Evolutionary conservation across 1,140 invertebrate genomes (phyloP), one percentile per base, ranked within the genome.

Genomic region (Hycleus phaleratus): DNA sequence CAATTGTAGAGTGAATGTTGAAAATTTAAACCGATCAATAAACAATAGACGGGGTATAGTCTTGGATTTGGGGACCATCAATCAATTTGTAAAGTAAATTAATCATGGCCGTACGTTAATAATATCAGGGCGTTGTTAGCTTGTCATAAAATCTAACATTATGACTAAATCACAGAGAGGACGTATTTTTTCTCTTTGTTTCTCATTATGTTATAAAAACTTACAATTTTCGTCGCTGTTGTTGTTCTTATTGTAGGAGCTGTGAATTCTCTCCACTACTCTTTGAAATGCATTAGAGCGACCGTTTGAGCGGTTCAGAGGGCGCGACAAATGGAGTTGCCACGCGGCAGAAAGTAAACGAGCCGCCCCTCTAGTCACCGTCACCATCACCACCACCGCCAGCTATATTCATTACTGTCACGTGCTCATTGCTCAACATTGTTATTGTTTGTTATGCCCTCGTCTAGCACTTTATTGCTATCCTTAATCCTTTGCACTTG

Each of bases 321-420:
- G 64, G 64, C 61, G 57, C 61, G 57, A 61, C 61, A 66, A 66
- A 66, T 66, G 61, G 52, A 63, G 51, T 55, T 46, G 64, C 59
- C 64, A 66, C 64, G 64, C 61, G 64, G 56, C 64, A 25, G 50
- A 59, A 59, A 63, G 57, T 59, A 55, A 60, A 63, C 61, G 59
- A 55, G 51, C 40, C 59, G 53, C 64, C 57, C 57, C 51, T 46
- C 25, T 48, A 40, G 46, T 61, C 58, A 57, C 40, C 38, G 40
- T 32, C 7, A 32, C 47, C 44, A 18, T 18, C 18, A 42, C 56
- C 45, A 60, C 48, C 56, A 54, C 64, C 62, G 57, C 25, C 52
- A 47, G 51, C 61, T 61, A 54, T 66, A 66, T 66, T 66, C 64
- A 66, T 66, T 66, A 66, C 61, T 47, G 62, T 63, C 64, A 66